A percentile compares a stretch with the other conserved stretches of the same genome.
Conservation (phyloP, 2,797 vertebrate species). For the Pyrocephalus nanus region DNA sequence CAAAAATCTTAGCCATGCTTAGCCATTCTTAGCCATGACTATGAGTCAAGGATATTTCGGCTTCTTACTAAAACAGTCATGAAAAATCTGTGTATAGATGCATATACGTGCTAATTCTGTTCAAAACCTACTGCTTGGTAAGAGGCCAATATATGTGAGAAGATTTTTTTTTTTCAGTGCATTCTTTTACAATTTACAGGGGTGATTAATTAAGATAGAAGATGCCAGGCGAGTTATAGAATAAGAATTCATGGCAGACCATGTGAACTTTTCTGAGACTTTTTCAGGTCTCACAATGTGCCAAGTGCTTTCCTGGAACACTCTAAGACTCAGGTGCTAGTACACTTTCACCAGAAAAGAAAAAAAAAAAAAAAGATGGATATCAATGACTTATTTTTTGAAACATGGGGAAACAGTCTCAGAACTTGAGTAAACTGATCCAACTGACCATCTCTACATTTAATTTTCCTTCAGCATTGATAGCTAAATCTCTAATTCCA, state of each 20-base stretch:
- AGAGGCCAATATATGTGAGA: not conserved
- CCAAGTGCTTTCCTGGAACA: not conserved
- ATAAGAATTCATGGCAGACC: not conserved
- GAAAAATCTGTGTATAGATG: not conserved
- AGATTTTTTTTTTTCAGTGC: not conserved
- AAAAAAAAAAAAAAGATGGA: not conserved
- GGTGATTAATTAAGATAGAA: not conserved
- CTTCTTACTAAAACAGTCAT: not conserved
- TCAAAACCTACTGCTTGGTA: not conserved
- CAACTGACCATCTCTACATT: not conserved
- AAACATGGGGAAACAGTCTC: not conserved
- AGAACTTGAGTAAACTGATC: not conserved
- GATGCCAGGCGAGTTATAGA: not conserved
- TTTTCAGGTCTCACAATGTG: not conserved
- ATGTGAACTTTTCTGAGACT: not conserved
- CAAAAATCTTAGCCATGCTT: not conserved
- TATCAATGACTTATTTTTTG: not conserved
- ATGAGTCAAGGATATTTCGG: not conserved
- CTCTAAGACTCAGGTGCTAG: not conserved
- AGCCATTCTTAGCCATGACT: not conserved
- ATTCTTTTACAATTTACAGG: not conserved
- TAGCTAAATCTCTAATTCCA: conserved; percentile 13
- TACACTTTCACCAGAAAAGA: not conserved
- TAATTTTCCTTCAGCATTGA: conserved; percentile 2
- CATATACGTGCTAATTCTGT: not conserved